A percentile compares a stretch with the other conserved stretches of the same genome.
phyloP scores from a whole-genome alignment of 2,113 vertebrate species.

The Ornithorhynchus anatinus region DNA sequence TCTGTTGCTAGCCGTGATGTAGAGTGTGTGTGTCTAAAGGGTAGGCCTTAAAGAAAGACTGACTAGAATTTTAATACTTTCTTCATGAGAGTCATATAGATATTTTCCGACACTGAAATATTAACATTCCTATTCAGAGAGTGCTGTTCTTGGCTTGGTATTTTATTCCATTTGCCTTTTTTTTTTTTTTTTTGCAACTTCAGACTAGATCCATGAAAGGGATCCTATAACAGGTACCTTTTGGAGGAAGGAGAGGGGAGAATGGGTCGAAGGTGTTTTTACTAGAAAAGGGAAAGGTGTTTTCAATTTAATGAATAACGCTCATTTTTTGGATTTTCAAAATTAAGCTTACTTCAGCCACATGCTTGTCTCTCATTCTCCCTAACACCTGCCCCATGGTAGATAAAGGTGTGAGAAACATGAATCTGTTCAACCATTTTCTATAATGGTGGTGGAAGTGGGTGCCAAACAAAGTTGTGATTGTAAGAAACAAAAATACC shows the following conservation, averaged over 20 bases:
- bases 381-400: conserved; percentile 36
- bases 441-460: not conserved
- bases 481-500: conserved; percentile 3
- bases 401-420: conserved; percentile 42
- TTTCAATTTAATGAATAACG: conserved; percentile 46
- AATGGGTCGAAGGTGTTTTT: conserved; percentile 43
- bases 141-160: conserved; percentile 50
- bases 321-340: conserved; percentile 47
- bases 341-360: conserved; percentile 38
- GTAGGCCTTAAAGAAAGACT: conserved; percentile 8
- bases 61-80: conserved; percentile 40
- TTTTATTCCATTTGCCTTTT: conserved; percentile 48
- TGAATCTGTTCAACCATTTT: not conserved
- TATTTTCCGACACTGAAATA: conserved; percentile 61
- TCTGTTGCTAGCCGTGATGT: conserved; percentile 16
- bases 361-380: conserved; percentile 33
- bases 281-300: conserved; percentile 8
- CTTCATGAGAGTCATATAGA: conserved; percentile 52
- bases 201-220: conserved; percentile 7
- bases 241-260: conserved; percentile 6
- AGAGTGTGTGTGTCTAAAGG: conserved; percentile 31
- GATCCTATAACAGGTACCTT: conserved; percentile 25
- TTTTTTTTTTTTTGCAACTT: conserved; percentile 51
- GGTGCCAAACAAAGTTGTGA: not conserved
- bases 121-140: conserved; percentile 39